Base-by-base conservation (phyloP, 2,888 invertebrate species). In the Synanthedon vespiformis region DNA sequence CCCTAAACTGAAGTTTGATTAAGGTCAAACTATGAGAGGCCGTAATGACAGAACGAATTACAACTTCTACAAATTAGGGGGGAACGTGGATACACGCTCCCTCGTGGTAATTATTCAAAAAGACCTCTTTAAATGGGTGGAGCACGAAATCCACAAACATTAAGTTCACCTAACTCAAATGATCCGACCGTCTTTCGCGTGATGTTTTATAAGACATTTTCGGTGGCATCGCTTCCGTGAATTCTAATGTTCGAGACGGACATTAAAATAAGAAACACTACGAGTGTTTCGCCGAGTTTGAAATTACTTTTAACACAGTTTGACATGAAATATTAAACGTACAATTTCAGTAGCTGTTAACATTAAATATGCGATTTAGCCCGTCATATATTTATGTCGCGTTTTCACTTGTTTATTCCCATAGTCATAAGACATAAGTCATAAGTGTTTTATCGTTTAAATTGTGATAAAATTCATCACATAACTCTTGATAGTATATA, bases 31-130 rank as follows among this genome's bases (percentile, higher is more conserved):
- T 61, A 63, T 63, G 60, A 62, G 60, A 63, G 59, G 61, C 16
- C 48, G 22, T 64, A 66, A 65, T 61, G 62, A 61, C 59, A 53
- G 60, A 65, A 68, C 64, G 63, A 68, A 69, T 73, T 71, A 68
- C 67, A 65, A 67, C 61, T 61, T 64, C 58, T 61, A 59, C 62
- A 57, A 70, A 72, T 73, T 68, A 70, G 65, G 61, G 60, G 22
- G 22, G 22, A 22, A 5, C 22, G 22, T 22, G 22, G 59, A 61
- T 63, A 67, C 67, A 63, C 63, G 67, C 65, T 69, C 62, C 63
- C 63, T 60, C 59, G 61, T 60, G 58, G 63, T 61, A 61, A 72
- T 73, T 71, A 70, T 65, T 67, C 68, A 64, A 65, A 70, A 63
- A 57, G 58, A 53, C 58, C 53, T 62, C 64, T 61, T 70, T 69